Percentiles rank a stretch among this genome's conserved stretches.
Conservation (phyloP, 2,888 invertebrate genomes). For the Trissoscelio sp. region DNA sequence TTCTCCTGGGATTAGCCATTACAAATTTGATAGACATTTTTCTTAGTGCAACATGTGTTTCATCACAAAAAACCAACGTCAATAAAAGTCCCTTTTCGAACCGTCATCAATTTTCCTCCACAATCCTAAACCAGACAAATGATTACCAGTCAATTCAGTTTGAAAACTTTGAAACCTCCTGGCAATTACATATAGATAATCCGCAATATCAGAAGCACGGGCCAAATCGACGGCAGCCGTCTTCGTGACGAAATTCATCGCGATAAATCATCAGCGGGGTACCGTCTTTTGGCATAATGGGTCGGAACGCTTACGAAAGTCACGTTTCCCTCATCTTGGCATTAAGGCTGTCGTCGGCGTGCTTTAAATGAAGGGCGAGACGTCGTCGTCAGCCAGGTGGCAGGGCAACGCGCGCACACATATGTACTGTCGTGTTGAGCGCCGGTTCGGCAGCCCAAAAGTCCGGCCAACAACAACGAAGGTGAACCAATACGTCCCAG, state of each 20-base stretch:
- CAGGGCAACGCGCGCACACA: slow-evolving; percentile 56
- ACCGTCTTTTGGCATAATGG: slow-evolving; percentile 51
- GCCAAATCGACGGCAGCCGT: slow-evolving; percentile 32
- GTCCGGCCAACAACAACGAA: slow-evolving; percentile 59
- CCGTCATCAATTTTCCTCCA: neutral
- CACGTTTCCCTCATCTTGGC: slow-evolving; percentile 60
- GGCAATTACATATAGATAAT: slow-evolving; percentile 20
- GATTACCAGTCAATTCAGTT: neutral
- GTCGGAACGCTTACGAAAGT: slow-evolving; percentile 50
- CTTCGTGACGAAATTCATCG: slow-evolving; percentile 33
- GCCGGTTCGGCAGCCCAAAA: slow-evolving; percentile 62
- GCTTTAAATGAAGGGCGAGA: slow-evolving; percentile 68
- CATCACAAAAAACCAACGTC: neutral
- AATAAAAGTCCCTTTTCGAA: neutral
- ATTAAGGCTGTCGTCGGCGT: slow-evolving; percentile 66
- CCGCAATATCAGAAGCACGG: slow-evolving; percentile 15
- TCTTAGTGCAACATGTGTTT: neutral
- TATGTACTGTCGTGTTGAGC: slow-evolving; percentile 56
- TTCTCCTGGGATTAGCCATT: too few species aligned
- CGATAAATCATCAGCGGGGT: slow-evolving; percentile 38
- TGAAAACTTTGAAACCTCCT: neutral
- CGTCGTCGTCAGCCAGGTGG: slow-evolving; percentile 74
- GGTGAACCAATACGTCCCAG: slow-evolving; percentile 77
- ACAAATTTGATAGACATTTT: too few species aligned
- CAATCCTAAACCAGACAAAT: neutral